Percentiles rank a stretch among this genome's conserved stretches.
phyloP scores from a whole-genome alignment of 2,797 vertebrate genomes.

The Danio jaintianensis region DNA sequence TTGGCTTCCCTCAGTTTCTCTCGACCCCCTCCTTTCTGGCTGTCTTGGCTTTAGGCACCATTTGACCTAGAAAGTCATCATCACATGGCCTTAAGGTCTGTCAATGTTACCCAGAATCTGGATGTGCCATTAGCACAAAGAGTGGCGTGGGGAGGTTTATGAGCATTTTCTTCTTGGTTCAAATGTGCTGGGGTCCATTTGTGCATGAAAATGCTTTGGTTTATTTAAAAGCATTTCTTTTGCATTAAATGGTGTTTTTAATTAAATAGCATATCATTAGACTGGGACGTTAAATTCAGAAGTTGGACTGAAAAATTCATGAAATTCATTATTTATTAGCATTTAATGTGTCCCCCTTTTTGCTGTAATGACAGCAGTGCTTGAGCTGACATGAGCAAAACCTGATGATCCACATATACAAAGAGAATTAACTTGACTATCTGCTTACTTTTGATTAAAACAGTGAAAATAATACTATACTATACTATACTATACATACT shows the following conservation, averaged over 20 bases:
- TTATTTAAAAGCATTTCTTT: background rate
- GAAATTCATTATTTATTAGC: background rate
- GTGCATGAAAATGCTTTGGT: background rate
- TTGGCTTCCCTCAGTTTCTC: constrained; percentile 37
- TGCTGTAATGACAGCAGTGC: background rate
- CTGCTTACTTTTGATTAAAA: background rate
- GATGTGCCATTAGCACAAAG: constrained; percentile 48
- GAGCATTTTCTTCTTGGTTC: background rate
- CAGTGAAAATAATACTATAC: no score
- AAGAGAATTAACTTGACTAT: background rate
- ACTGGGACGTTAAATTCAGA: background rate
- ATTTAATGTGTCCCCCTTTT: constrained; percentile 5
- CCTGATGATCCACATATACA: background rate
- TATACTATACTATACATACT: no score
- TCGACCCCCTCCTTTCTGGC: constrained; percentile 55
- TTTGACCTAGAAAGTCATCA: constrained; percentile 83
- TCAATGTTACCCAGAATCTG: constrained; percentile 68
- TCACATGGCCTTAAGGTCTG: constrained; percentile 67
- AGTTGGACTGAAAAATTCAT: background rate
- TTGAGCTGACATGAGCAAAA: constrained; percentile 3
- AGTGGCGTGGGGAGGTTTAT: background rate
- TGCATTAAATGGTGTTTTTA: background rate
- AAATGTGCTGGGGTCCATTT: background rate
- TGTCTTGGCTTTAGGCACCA: constrained; percentile 74
- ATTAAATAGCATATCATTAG: background rate